Percentiles rank a stretch among this genome's conserved stretches.
Conservation (phyloP, 2,113 vertebrate species). For the Pachypanchax playfairii region DNA sequence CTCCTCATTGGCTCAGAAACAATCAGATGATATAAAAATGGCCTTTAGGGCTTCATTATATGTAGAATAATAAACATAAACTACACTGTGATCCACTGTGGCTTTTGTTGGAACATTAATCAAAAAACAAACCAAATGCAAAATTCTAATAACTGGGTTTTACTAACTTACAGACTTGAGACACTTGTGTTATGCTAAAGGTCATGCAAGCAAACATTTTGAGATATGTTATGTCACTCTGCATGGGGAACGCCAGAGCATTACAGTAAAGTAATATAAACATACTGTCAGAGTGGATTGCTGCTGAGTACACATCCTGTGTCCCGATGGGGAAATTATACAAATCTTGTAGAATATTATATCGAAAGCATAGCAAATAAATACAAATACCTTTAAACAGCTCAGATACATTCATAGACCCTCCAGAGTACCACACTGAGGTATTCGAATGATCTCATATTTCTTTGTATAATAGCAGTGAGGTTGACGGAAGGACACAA, state of each 20-base stretch:
- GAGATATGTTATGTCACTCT: background rate
- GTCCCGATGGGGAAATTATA: conserved; percentile 24
- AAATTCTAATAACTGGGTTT: too few species aligned
- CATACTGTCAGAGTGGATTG: conserved; percentile 29
- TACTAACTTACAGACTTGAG: too few species aligned
- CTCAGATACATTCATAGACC: conserved; percentile 14
- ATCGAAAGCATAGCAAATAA: conserved; percentile 17
- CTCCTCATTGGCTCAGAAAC: too few species aligned
- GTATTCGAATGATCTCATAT: conserved; percentile 10
- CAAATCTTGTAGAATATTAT: conserved; percentile 33
- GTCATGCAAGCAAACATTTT: background rate
- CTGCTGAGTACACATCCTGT: conserved; percentile 2
- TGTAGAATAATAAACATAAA: too few species aligned
- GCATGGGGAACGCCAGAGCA: background rate
- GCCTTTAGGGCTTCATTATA: too few species aligned
- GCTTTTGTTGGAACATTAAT: too few species aligned
- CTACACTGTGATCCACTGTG: too few species aligned
- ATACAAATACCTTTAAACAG: conserved; percentile 23
- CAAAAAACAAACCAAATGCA: too few species aligned
- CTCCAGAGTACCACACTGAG: conserved; percentile 1
- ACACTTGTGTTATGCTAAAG: too few species aligned
- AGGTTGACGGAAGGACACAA: conserved; percentile 49
- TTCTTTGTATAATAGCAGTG: background rate
- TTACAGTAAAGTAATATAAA: conserved; percentile 27
- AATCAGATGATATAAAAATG: too few species aligned